Conservation (phyloP, 2,797 vertebrate species). For the Phoxinus dragarum region DNA sequence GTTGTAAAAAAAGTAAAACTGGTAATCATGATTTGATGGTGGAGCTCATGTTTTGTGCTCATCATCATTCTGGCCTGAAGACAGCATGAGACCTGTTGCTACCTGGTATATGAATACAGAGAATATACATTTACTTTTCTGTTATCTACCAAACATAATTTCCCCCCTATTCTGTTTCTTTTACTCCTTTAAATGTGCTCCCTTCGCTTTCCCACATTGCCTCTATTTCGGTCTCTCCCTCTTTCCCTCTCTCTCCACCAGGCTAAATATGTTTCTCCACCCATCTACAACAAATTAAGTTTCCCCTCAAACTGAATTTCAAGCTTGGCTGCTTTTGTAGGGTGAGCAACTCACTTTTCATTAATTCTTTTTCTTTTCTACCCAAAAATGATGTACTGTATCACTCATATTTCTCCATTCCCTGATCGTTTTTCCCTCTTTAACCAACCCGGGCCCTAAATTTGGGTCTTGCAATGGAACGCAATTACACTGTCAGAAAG, state of each 20-base stretch:
- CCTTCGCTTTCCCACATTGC: not conserved
- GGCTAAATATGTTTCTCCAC: constrained; percentile 95
- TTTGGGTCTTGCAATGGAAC: constrained; percentile 87
- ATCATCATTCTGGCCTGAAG: not conserved
- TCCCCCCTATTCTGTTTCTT: not conserved
- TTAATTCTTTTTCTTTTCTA: constrained; percentile 90
- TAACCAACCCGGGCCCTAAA: constrained; percentile 76
- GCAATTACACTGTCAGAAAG: constrained; percentile 96
- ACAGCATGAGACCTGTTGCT: not conserved
- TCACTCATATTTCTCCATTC: constrained; percentile 75
- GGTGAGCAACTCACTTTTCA: constrained; percentile 95
- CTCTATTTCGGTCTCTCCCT: constrained; percentile 28
- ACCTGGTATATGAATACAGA: not conserved
- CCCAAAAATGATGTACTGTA: constrained; percentile 93
- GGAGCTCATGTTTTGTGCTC: not conserved
- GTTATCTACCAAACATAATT: constrained; percentile 64
- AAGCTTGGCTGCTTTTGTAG: constrained; percentile 91
- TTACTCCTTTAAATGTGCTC: constrained; percentile 11
- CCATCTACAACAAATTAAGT: constrained; percentile 99
- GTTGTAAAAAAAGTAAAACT: not conserved
- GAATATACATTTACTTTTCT: constrained; percentile 68
- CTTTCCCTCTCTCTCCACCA: constrained; percentile 64
- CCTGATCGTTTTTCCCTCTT: constrained; percentile 48
- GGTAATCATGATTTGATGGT: not conserved
- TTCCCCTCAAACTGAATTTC: constrained; percentile 98